Evolutionary conservation across 2,797 vertebrate species (phyloP).

Genomic region (Phataginus tricuspis): DNA sequence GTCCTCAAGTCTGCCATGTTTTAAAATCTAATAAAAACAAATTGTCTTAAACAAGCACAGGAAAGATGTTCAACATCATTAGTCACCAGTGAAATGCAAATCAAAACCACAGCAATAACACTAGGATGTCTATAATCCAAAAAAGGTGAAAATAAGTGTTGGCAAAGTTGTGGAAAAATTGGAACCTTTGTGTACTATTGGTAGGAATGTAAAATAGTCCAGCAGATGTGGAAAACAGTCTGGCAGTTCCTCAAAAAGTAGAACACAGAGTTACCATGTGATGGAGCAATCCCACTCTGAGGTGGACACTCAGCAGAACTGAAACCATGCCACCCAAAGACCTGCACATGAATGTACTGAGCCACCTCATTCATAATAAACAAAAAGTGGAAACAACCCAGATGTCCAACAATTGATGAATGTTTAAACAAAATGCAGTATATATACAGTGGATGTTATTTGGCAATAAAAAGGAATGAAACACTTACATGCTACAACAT

Average conservation of each 20-base stretch:
- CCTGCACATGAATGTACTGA: neutral
- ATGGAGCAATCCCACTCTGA: neutral
- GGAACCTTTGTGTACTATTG: neutral
- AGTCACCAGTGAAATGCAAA: neutral
- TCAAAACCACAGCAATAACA: neutral
- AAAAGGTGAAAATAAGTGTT: neutral
- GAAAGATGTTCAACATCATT: neutral
- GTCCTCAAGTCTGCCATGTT: neutral
- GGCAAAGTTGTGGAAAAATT: neutral
- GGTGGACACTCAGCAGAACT: neutral
- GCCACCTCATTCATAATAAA: neutral
- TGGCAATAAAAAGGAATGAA: too few relatives aligned
- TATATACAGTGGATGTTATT: too few relatives aligned
- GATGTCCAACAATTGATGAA: neutral
- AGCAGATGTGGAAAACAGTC: neutral
- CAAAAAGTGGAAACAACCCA: neutral
- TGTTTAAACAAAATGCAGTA: neutral
- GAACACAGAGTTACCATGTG: neutral
- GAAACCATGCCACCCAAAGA: neutral
- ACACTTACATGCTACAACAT: too few relatives aligned
- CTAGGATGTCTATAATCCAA: neutral
- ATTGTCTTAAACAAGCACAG: neutral
- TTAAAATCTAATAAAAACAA: neutral
- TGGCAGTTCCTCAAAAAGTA: neutral
- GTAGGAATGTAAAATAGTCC: neutral